Percentiles rank a stretch among this genome's conserved stretches.
Evolutionary conservation across 1,140 invertebrate genomes (phyloP).

Genomic region (Bombus sibiricus): DNA sequence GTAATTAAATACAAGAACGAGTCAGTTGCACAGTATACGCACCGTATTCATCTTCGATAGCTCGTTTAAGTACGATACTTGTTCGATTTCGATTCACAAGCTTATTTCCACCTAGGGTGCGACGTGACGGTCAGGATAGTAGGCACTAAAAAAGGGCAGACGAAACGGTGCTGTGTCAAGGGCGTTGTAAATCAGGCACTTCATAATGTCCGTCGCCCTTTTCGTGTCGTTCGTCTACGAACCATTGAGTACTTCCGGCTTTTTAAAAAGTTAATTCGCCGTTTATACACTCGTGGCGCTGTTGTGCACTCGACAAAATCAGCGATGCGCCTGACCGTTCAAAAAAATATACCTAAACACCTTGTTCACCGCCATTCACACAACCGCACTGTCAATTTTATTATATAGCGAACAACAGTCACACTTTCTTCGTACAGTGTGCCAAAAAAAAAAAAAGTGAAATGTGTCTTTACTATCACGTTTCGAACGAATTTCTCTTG

Average conservation of each 20-base stretch:
- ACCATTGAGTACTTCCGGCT: background rate
- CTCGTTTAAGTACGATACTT: background rate
- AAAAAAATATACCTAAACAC: slow-evolving; percentile 55
- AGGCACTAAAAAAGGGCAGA: slow-evolving; percentile 63
- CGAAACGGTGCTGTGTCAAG: slow-evolving; percentile 68
- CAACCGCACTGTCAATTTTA: slow-evolving; percentile 26
- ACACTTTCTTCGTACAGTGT: slow-evolving; percentile 42
- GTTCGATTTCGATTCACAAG: background rate
- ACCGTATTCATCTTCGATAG: background rate
- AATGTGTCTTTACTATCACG: slow-evolving; percentile 63
- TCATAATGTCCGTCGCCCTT: slow-evolving; percentile 76
- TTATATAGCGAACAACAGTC: slow-evolving; percentile 48
- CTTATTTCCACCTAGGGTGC: background rate
- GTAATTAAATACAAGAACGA: background rate
- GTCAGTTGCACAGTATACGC: background rate
- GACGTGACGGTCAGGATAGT: slow-evolving; percentile 25
- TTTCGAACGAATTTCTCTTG: slow-evolving; percentile 49
- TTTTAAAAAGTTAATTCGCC: slow-evolving; percentile 40
- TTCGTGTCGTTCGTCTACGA: slow-evolving; percentile 31
- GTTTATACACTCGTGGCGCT: background rate
- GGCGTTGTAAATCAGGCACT: slow-evolving; percentile 82
- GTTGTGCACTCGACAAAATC: slow-evolving; percentile 43
- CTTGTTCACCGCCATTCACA: slow-evolving; percentile 45
- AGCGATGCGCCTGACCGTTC: slow-evolving; percentile 56
- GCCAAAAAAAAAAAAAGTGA: slow-evolving; percentile 33